A percentile compares a stretch with the other conserved stretches of the same genome.
phyloP scores from a whole-genome alignment of 2,888 invertebrate genomes.

The Hirtodrosophila alboralis region DNA sequence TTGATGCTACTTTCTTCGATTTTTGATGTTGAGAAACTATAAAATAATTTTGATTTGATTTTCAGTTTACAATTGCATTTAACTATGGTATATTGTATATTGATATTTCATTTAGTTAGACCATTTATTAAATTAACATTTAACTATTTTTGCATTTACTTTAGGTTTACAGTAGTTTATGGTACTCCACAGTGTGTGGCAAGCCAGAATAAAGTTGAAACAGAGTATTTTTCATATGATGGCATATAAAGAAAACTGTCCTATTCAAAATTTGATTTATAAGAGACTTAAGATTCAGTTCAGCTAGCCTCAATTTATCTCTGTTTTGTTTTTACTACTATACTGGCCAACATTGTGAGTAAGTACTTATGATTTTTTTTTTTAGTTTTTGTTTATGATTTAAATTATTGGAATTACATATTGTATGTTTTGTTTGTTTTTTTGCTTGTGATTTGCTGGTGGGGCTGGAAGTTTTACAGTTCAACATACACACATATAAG shows the following conservation, averaged over 20 bases:
- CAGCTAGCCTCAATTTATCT: conserved; percentile 7
- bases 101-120: conserved; percentile 59
- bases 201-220: conserved; percentile 27
- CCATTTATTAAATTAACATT: conserved; percentile 62
- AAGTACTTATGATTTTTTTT: conserved; percentile 14
- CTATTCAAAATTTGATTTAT: too few species aligned
- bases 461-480: conserved; percentile 74
- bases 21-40: conserved; percentile 37
- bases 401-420: conserved; percentile 48
- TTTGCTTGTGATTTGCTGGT: conserved; percentile 55
- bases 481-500: conserved; percentile 53
- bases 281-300: too few species aligned
- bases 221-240: not conserved
- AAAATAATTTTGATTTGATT: conserved; percentile 69
- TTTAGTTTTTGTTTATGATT: conserved; percentile 8
- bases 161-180: conserved; percentile 45
- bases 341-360: conserved; percentile 35
- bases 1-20: conserved; percentile 32
- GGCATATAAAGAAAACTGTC: too few species aligned
- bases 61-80: conserved; percentile 68
- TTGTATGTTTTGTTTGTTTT: conserved; percentile 20
- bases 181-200: conserved; percentile 15
- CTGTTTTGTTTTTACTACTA: not conserved
- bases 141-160: conserved; percentile 63
- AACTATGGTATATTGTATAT: conserved; percentile 62